Evolutionary conservation across 2,113 vertebrate species (phyloP).

Genomic region (Neodon shergylaensis): DNA sequence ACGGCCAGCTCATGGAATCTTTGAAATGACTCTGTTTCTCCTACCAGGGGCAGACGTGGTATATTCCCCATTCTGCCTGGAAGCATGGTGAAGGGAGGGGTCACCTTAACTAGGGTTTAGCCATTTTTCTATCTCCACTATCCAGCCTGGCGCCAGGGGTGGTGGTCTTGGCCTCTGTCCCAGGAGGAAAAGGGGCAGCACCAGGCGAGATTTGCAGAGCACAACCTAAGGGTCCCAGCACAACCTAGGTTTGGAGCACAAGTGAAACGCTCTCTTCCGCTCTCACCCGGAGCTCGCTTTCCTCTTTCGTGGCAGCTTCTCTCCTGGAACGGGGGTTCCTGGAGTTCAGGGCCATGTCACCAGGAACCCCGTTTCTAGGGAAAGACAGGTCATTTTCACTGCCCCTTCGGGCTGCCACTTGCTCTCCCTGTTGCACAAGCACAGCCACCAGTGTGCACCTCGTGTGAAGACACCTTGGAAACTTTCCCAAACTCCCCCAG

Average conservation of each 20-base stretch:
- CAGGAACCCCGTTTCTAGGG: not conserved
- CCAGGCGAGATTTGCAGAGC: conserved; percentile 28
- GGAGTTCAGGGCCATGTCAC: not conserved
- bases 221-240: conserved; percentile 54
- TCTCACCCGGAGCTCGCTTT: not conserved
- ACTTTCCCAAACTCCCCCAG: not conserved
- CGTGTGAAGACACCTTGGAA: not conserved
- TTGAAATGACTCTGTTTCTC: not conserved
- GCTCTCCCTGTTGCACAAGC: conserved; percentile 35
- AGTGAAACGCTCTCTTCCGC: conserved; percentile 35
- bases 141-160: not conserved
- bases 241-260: conserved; percentile 64
- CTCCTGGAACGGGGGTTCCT: not conserved
- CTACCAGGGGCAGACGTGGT: not conserved
- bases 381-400: conserved; percentile 12
- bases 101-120: not conserved
- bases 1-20: not conserved
- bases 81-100: not conserved
- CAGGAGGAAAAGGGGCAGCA: not conserved
- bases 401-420: conserved; percentile 17
- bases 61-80: not conserved
- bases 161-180: not conserved
- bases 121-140: not conserved
- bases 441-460: not conserved
- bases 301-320: conserved; percentile 65